phyloP scores from a whole-genome alignment of 2,113 vertebrate species.

The Casuarius casuarius region DNA sequence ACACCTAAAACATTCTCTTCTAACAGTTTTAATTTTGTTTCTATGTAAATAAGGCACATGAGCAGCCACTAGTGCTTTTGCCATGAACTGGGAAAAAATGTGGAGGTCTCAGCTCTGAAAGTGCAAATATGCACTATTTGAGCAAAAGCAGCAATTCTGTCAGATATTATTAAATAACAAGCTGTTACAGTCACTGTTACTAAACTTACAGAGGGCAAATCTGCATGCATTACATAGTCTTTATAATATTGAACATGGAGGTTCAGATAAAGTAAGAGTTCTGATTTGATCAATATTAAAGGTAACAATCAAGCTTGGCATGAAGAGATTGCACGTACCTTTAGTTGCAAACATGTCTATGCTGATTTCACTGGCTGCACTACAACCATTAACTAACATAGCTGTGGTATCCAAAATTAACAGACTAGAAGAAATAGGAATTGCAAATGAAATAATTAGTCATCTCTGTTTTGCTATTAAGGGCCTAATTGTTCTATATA shows the following conservation, averaged over 20 bases:
- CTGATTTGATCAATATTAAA: background rate
- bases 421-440: background rate
- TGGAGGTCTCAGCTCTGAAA: background rate
- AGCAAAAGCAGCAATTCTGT: background rate
- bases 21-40: conserved; percentile 44
- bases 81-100: conserved; percentile 25
- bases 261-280: background rate
- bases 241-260: background rate
- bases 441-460: conserved; percentile 33
- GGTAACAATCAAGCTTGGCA: background rate
- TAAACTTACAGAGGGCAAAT: background rate
- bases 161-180: background rate
- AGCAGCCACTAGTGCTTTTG: background rate
- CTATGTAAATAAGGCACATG: conserved; percentile 18
- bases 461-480: background rate
- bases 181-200: background rate
- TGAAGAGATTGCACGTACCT: accelerated
- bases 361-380: background rate
- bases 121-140: background rate
- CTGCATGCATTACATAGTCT: conserved; percentile 12
- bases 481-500: background rate
- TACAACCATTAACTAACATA: background rate
- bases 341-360: background rate
- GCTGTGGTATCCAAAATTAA: background rate
- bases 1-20: conserved; percentile 8